Conservation (phyloP, 2,888 invertebrate genomes). For the Miltochrista miniata region DNA sequence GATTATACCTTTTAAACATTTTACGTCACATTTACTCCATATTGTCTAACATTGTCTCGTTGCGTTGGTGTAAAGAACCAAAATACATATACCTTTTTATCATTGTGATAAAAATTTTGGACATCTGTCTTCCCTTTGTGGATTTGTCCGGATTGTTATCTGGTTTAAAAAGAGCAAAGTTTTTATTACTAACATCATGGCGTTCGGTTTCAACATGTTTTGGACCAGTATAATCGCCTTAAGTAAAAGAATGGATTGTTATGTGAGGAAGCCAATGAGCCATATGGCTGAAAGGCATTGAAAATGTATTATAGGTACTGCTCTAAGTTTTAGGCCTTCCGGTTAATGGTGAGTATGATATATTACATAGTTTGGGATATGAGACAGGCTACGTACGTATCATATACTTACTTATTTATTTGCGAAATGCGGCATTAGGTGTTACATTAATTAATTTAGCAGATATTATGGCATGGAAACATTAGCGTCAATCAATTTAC, state of each 20-base stretch:
- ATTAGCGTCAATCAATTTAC: too few relatives aligned
- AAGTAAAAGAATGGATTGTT: slow-evolving; percentile 24
- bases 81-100: slow-evolving; percentile 58
- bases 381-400: too few relatives aligned
- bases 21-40: slow-evolving; percentile 75
- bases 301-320: not conserved
- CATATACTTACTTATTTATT: too few relatives aligned
- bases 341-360: too few relatives aligned
- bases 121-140: slow-evolving; percentile 74
- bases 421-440: too few relatives aligned
- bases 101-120: slow-evolving; percentile 55
- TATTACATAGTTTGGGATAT: too few relatives aligned
- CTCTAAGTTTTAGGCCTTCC: too few relatives aligned
- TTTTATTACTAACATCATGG: slow-evolving; percentile 34
- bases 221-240: slow-evolving; percentile 34
- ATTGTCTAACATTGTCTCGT: slow-evolving; percentile 67
- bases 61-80: slow-evolving; percentile 76
- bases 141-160: slow-evolving; percentile 53
- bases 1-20: slow-evolving; percentile 76
- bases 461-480: too few relatives aligned
- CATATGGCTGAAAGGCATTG: slow-evolving; percentile 1
- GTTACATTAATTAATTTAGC: too few relatives aligned
- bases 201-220: slow-evolving; percentile 24
- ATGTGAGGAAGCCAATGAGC: slow-evolving; percentile 7
- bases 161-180: slow-evolving; percentile 60